Percentiles rank a stretch among this genome's conserved stretches.
phyloP scores from a whole-genome alignment of 2,113 vertebrate species.

The Larimichthys crocea region DNA sequence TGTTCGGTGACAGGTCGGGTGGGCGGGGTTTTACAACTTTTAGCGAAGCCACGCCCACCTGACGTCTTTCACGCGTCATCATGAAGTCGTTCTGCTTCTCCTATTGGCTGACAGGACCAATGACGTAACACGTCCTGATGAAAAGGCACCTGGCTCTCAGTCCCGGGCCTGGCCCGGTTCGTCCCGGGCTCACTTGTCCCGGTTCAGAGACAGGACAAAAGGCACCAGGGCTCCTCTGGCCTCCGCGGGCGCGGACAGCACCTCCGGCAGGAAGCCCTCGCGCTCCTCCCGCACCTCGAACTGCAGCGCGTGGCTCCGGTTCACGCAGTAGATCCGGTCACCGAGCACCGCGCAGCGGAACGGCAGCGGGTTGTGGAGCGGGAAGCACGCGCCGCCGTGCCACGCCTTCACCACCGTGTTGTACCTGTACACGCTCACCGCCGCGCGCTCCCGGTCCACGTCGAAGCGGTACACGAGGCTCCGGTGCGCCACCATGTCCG shows the following conservation, averaged over 20 bases:
- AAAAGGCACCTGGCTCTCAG: no score
- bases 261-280: conserved; percentile 81
- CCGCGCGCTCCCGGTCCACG: conserved; percentile 81
- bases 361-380: conserved; percentile 81
- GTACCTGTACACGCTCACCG: conserved; percentile 88
- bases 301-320: conserved; percentile 87
- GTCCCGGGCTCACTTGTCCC: not conserved
- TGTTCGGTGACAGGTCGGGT: no score
- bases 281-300: conserved; percentile 82
- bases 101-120: no score
- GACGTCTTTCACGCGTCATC: no score
- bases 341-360: conserved; percentile 90
- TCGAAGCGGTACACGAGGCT: conserved; percentile 93
- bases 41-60: no score
- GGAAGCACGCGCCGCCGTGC: conserved; percentile 83
- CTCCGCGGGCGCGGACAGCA: conserved; percentile 84
- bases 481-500: conserved; percentile 91
- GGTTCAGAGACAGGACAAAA: conserved; percentile 85
- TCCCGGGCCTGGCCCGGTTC: not conserved
- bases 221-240: conserved; percentile 88
- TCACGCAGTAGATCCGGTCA: conserved; percentile 91
- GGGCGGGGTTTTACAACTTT: no score
- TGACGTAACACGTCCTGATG: no score
- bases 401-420: conserved; percentile 92
- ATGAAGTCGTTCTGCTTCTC: no score